Conservation (phyloP, 2,113 vertebrate species). For the Ctenodactylus gundi region DNA sequence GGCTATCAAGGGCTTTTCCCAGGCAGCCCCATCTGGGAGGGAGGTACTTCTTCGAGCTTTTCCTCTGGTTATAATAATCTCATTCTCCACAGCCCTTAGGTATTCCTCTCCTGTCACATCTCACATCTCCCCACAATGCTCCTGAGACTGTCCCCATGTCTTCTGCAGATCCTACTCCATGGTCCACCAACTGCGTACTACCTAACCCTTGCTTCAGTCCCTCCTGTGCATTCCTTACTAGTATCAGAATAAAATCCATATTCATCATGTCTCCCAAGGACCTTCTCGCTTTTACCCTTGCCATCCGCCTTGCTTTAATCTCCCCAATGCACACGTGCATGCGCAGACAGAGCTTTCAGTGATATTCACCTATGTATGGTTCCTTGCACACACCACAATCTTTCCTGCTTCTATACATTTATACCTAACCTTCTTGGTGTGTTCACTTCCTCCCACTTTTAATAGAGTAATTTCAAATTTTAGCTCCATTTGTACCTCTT, state of each 20-base stretch:
- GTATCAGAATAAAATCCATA: neutral
- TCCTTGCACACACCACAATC: neutral
- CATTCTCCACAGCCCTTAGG: neutral
- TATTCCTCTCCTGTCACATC: neutral
- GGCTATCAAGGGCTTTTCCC: neutral
- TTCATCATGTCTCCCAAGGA: neutral
- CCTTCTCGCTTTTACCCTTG: neutral
- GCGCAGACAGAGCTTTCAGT: neutral
- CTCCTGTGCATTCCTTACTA: neutral
- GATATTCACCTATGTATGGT: neutral
- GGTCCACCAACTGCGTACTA: neutral
- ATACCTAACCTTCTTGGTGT: neutral
- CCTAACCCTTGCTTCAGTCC: neutral
- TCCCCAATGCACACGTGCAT: neutral
- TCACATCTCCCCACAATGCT: neutral
- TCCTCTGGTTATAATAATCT: neutral
- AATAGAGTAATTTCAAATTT: constrained; percentile 34
- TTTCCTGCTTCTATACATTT: neutral
- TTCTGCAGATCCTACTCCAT: neutral
- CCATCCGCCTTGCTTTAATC: neutral
- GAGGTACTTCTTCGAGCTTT: neutral
- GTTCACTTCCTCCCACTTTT: constrained; percentile 24
- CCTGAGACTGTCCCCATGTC: neutral
- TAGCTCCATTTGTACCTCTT: neutral
- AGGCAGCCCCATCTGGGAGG: neutral